Evolutionary conservation across 2,113 vertebrate genomes (phyloP), one percentile per base, ranked within the genome.

Genomic region (Perca flavescens): DNA sequence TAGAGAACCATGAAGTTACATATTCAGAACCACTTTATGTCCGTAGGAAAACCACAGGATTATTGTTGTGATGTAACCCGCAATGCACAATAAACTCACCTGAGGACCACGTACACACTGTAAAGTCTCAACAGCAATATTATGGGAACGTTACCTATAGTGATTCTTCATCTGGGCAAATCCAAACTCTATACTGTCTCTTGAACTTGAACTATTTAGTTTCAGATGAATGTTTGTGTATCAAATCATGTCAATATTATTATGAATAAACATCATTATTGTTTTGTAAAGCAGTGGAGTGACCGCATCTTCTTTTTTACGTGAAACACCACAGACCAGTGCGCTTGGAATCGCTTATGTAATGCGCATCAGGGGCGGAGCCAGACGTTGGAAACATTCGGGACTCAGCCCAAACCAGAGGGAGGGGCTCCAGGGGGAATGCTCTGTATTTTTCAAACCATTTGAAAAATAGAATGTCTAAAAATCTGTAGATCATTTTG

Each of bases 241-340:
- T 87, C 83, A 77, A 82, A 47, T 85, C 78, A 79, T 88, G 68
- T 15, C 1, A 13, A 2, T 34, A 54, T 0, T 28, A 40, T 50
- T 28, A 76, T 90, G 10, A 87, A 88, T 95, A 95, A 93, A 95
- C 57, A 82, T 70, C 79, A 82, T 89, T 67, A 53, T 88, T 88
- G 88, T 94, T 95, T 96, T 93, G 86, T 95, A 95, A 94, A 92
- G 94, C 90, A 93, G 73, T n/a, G 71, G 75, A 60, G 61, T 88
- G 73, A 77, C 54, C 17, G 66, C 40, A 19, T 60, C 0, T 86
- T 87, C 22, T 71, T 85, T 34, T 79, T 16, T 3, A 40, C 25
- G n/a, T 25, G 15, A 40, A 9, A 54, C 49, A 50, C 22, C 7
- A 43, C 40, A 43, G 66, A 36, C 15, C n/a, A 21, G 7, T 52